Evolutionary conservation across 35 echinoderm and acorn worm species (phyloP).

Genomic region (Lytechinus variegatus): DNA sequence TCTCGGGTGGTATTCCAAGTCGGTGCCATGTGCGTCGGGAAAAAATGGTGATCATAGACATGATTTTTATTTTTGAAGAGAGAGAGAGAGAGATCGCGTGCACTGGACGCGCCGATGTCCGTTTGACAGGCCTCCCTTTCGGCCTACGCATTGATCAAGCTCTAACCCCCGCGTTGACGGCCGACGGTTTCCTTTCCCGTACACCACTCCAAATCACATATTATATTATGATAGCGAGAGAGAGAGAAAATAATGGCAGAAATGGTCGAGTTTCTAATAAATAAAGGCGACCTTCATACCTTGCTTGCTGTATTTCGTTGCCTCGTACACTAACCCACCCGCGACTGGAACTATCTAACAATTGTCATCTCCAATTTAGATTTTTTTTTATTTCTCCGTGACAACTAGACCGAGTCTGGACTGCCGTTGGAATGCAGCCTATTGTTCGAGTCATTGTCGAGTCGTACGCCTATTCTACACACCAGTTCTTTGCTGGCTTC

Average conservation of each 20-base stretch:
- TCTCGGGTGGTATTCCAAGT: neutral
- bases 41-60: neutral
- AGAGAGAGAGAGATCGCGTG: neutral
- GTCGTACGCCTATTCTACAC: neutral
- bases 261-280: neutral
- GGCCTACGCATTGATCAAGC: neutral
- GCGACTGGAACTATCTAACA: conserved; percentile 19
- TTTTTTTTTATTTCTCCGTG: conserved; percentile 37
- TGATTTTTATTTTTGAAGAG: neutral
- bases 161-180: neutral
- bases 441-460: conserved; percentile 22
- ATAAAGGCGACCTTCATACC: neutral
- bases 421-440: neutral
- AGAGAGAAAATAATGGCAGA: neutral
- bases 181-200: neutral
- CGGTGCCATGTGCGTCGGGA: neutral
- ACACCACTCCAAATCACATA: neutral
- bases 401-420: conserved; percentile 31
- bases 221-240: neutral
- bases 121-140: neutral
- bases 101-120: neutral
- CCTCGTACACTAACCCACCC: conserved; percentile 17
- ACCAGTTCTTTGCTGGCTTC: neutral
- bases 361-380: conserved; percentile 29
- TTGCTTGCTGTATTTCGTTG: neutral